Evolutionary conservation across 1,140 invertebrate species (phyloP).

Genomic region (Halictus rubicundus): DNA sequence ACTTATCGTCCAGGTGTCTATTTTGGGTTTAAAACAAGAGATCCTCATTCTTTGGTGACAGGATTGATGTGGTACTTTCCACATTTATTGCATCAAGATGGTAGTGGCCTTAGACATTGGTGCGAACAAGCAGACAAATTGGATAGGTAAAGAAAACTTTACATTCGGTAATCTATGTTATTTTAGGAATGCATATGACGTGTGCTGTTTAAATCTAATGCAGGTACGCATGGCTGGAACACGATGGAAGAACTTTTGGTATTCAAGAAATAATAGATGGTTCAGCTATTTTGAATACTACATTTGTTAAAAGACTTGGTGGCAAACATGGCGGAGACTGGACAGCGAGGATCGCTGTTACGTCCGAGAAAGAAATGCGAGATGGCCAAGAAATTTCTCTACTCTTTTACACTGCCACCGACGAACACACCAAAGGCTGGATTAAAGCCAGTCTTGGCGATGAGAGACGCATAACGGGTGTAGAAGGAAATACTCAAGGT

Average conservation of each 20-base stretch:
- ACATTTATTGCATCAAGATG: constrained; percentile 83
- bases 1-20: constrained; percentile 93
- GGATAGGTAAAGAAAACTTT: constrained; percentile 80
- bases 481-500: constrained; percentile 88
- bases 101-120: constrained; percentile 92
- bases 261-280: constrained; percentile 94
- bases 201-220: constrained; percentile 16
- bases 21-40: constrained; percentile 94
- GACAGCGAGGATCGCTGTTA: constrained; percentile 91
- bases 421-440: constrained; percentile 84
- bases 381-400: constrained; percentile 84
- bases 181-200: background rate
- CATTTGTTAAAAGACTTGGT: constrained; percentile 92
- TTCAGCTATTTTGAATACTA: constrained; percentile 89
- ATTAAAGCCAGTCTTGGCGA: constrained; percentile 82
- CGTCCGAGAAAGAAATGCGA: constrained; percentile 73
- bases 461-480: constrained; percentile 83
- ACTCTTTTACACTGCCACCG: constrained; percentile 89
- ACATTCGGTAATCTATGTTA: background rate
- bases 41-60: constrained; percentile 92
- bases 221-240: constrained; percentile 92
- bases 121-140: constrained; percentile 95
- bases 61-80: constrained; percentile 99
- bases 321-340: constrained; percentile 94
- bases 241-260: constrained; percentile 96